phyloP scores from a whole-genome alignment of 2,797 vertebrate genomes.

The Mormyrops boulengeri region DNA sequence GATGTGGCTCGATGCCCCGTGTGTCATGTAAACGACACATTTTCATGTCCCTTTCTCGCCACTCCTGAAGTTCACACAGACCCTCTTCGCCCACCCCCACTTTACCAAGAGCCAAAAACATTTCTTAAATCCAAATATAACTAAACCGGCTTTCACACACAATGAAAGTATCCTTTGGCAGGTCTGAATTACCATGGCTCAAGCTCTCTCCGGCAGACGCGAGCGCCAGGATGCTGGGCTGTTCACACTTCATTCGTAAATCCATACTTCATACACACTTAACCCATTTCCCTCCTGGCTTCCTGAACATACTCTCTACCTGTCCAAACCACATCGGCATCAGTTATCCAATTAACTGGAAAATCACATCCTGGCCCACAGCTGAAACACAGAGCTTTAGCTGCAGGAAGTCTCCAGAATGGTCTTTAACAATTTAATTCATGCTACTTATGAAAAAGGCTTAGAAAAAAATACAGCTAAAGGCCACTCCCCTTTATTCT shows the following conservation, averaged over 20 bases:
- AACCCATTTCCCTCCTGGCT: not conserved
- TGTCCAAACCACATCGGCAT: not conserved
- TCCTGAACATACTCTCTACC: not conserved
- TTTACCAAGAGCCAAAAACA: not conserved
- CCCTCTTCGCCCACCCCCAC: not conserved
- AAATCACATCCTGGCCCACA: not conserved
- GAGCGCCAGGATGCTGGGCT: not conserved
- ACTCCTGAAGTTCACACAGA: not conserved
- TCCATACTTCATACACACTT: not conserved
- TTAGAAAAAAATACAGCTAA: not conserved
- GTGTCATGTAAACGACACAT: not conserved
- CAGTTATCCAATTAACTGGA: not conserved
- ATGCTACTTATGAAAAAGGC: not conserved
- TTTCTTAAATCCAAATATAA: not conserved
- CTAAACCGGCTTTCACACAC: not conserved
- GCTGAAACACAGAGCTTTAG: not conserved
- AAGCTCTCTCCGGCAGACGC: not conserved
- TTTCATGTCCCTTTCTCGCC: not conserved
- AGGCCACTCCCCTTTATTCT: too few species aligned
- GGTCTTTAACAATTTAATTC: not conserved
- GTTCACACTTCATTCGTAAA: not conserved
- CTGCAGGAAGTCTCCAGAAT: not conserved
- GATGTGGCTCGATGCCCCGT: not conserved
- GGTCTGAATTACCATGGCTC: not conserved
- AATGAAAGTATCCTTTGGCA: not conserved